Evolutionary conservation across 2,113 vertebrate genomes (phyloP), one percentile per base, ranked within the genome.

Genomic region (Poeciliopsis occidentalis): DNA sequence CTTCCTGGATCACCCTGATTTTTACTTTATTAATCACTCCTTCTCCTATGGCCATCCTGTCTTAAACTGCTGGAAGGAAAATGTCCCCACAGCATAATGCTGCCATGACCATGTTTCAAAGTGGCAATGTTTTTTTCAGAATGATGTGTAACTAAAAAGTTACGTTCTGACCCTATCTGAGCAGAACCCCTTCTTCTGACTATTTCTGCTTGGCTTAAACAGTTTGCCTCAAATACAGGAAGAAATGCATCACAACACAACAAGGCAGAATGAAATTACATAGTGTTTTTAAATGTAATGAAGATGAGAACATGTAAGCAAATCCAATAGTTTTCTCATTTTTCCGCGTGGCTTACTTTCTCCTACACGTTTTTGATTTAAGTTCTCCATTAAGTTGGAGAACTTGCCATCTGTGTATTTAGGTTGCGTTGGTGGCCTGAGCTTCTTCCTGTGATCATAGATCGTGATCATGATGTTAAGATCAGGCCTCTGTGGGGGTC

Each of bases 401-500:
- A 34, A 60, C 22, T 62, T 12, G 2, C 31, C 30, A 65, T 64
- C 62, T 73, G 62, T 64, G 70, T 61, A 63, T 63, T 72, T 39
- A 71, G 69, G 34, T 51, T 61, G 44, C 30, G 37, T 62, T 41
- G 60, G 34, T 62, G 27, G 44, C 34, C 51, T 63, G 32, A 12
- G 26, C 44, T 30, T 63, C 39, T 31, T 1, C 70, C 30, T 44
- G 26, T 63, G 19, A 73, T 64, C 71, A 5, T 31, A 65, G 71
- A 54, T 30, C n/a, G 12, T 8, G 61, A 32, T 24, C 29, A 32
- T 37, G 39, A 73, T 64, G 71, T 64, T 73, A 29, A 47, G 71
- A 64, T 64, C 22, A 47, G 71, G 60, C 22, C 71, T 64, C 61
- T 32, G 69, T 34, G 60, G 69, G 69, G 69, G 69, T 71, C 69